Percentiles rank a stretch among this genome's conserved stretches.
Conservation (phyloP, 2,113 vertebrate species). For the Sceloporus tristichus region DNA sequence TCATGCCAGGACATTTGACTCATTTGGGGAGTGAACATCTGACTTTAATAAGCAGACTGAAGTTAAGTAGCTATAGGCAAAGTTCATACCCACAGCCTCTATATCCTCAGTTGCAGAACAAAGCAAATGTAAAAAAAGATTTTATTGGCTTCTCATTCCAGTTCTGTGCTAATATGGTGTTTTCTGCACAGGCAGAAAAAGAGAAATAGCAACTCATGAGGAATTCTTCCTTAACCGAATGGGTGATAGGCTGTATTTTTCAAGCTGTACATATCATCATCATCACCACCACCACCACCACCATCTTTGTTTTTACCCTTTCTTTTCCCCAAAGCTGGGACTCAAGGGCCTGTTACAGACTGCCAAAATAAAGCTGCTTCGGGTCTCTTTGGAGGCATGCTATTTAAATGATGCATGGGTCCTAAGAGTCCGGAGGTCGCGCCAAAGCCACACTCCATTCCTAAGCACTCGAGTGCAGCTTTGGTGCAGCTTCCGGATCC, state of each 20-base stretch:
- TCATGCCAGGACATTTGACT: slow-evolving; percentile 4
- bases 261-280: background rate
- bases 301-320: too few species aligned
- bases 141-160: background rate
- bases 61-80: background rate
- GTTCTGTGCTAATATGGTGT: background rate
- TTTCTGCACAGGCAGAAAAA: background rate
- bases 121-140: background rate
- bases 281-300: too few species aligned
- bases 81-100: background rate
- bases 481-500: too few species aligned
- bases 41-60: background rate
- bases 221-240: background rate
- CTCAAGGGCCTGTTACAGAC: too few species aligned
- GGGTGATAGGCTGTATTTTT: background rate
- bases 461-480: too few species aligned
- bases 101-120: background rate
- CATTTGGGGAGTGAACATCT: background rate
- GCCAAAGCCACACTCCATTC: too few species aligned
- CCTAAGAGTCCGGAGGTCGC: too few species aligned
- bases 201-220: background rate
- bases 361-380: too few species aligned
- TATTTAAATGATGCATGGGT: too few species aligned
- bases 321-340: too few species aligned
- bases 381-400: too few species aligned